Percentiles rank a stretch among this genome's conserved stretches.
phyloP scores from a whole-genome alignment of 2,797 vertebrate genomes.

The Onychomys arenicola region DNA sequence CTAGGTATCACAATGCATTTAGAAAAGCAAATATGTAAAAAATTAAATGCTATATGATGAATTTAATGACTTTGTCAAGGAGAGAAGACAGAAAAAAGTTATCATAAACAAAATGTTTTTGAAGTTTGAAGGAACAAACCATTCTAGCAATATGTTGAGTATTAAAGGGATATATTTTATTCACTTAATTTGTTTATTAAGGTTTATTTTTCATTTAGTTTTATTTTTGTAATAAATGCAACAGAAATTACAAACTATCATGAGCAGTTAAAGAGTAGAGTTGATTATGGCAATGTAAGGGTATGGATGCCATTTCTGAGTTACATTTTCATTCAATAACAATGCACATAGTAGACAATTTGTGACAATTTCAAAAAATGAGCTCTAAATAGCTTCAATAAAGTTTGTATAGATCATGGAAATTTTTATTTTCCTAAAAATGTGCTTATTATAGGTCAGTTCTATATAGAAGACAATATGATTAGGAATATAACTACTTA shows the following conservation, averaged over 20 bases:
- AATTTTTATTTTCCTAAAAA: conserved; percentile 66
- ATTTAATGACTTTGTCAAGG: not conserved
- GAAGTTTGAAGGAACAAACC: conserved; percentile 8
- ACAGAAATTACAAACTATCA: conserved; percentile 60
- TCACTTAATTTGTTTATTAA: conserved; percentile 46
- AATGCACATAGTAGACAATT: conserved; percentile 18
- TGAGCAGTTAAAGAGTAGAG: conserved; percentile 19
- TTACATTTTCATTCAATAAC: conserved; percentile 63
- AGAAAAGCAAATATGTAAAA: not conserved
- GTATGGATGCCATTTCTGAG: conserved; percentile 40
- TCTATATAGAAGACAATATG: conserved; percentile 35
- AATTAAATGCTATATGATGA: not conserved
- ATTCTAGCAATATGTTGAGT: conserved; percentile 7
- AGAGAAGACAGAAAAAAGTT: not conserved
- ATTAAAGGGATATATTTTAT: conserved; percentile 8
- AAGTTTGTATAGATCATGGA: conserved; percentile 59
- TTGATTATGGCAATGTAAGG: conserved; percentile 54
- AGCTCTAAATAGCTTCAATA: conserved; percentile 61
- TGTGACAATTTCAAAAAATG: conserved; percentile 58
- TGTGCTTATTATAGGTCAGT: conserved; percentile 39
- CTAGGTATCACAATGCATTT: not conserved
- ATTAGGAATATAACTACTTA: conserved; percentile 58
- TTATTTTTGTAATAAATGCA: conserved; percentile 54
- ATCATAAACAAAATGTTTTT: not conserved
- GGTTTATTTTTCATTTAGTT: conserved; percentile 1